Evolutionary conservation across 2,797 vertebrate genomes (phyloP).

Genomic region (Cheirogaleus major): DNA sequence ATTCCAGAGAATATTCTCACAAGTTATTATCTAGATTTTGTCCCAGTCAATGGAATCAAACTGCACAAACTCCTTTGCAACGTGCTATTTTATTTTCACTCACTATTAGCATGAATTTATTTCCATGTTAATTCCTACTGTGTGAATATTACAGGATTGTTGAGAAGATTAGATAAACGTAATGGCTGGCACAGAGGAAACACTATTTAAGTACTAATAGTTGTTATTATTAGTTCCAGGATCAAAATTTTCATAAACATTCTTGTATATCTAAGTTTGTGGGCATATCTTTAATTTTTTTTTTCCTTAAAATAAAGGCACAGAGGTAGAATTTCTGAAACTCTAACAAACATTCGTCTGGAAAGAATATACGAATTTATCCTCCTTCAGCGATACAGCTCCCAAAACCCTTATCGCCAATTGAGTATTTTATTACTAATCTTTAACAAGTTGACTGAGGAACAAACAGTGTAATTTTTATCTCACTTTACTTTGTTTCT

Average conservation of each 20-base stretch:
- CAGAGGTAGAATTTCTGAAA: conserved; percentile 30
- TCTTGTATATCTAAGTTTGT: not conserved
- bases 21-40: not conserved
- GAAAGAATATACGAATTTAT: not conserved
- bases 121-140: not conserved
- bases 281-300: not conserved
- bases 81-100: conserved; percentile 26
- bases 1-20: not conserved
- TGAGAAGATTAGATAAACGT: not conserved
- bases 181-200: not conserved
- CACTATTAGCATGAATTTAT: not conserved
- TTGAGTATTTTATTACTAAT: conserved; percentile 12
- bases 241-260: conserved; percentile 12
- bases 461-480: not conserved
- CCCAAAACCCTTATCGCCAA: conserved; percentile 14
- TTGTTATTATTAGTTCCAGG: not conserved
- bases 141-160: not conserved
- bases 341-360: not conserved
- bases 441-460: not conserved
- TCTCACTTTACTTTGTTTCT: conserved; percentile 22
- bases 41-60: not conserved
- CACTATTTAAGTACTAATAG: not conserved
- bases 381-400: conserved; percentile 2
- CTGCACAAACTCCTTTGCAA: not conserved
- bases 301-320: not conserved